Conservation (phyloP, 2,888 invertebrate species). For the Piscicola geometra region DNA sequence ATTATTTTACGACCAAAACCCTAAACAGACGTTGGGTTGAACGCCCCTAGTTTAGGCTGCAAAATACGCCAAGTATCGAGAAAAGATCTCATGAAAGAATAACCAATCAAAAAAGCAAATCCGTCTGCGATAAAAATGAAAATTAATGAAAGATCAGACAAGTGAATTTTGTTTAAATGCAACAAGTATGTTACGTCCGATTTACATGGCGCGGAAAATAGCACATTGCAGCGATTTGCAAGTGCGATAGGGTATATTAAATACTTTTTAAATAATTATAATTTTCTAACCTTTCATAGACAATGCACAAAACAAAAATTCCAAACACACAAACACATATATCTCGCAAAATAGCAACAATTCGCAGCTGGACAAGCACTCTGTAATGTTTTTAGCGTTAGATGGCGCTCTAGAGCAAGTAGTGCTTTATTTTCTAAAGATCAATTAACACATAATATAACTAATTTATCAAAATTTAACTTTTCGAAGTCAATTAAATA, state of each 20-base stretch:
- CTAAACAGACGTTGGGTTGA: background rate
- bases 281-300: slow-evolving; percentile 25
- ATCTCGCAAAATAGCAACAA: slow-evolving; percentile 34
- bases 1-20: background rate
- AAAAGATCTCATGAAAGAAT: background rate
- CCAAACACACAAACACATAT: slow-evolving; percentile 35
- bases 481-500: too few species aligned
- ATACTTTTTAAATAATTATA: background rate
- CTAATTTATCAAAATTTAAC: too few species aligned
- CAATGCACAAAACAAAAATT: slow-evolving; percentile 35
- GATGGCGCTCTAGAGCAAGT: slow-evolving; percentile 25
- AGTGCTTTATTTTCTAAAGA: too few species aligned
- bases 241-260: background rate
- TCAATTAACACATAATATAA: too few species aligned
- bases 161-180: background rate
- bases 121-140: background rate
- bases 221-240: background rate
- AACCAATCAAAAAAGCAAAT: background rate
- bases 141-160: background rate
- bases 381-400: slow-evolving; percentile 22
- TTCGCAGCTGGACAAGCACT: slow-evolving; percentile 30
- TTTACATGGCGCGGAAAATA: slow-evolving; percentile 16
- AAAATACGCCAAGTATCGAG: background rate
- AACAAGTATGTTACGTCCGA: slow-evolving; percentile 3
- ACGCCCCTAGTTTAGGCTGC: background rate